Base-by-base conservation (phyloP, 2,888 invertebrate species). In the Drosophila colorata region DNA sequence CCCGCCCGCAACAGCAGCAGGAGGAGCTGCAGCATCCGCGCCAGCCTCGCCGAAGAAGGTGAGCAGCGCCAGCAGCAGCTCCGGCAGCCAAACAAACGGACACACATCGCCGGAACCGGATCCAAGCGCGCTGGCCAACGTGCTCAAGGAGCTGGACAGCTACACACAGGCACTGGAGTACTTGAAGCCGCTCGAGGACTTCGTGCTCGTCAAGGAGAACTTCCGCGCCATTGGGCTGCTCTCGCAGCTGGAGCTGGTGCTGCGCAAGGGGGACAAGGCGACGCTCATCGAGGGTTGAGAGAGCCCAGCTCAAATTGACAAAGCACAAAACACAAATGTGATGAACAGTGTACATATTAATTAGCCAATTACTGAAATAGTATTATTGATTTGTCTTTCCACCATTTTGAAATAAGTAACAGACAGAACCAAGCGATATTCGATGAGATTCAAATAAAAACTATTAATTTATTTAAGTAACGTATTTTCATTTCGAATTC, bases 211-310 rank as follows among this genome's bases (percentile, higher is more conserved):
- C 61, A 91, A 90, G 61, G 91, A 91, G 56, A 91, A 91, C 41
- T 91, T 90, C 56, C 89, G 91, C 9, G 92, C 91, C 25, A 91
- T 91, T 58, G 91, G 91, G 0, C 58, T 91, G 55, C 82, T 91
- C 20, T 90, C 92, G 2, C 91, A 91, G 59, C 58, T 91, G 57
- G 92, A 91, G 59, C 46, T 79, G 55, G 87, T 91, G 57, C 67
- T 90, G 25, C 89, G 88, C 40, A 90, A 90, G 48, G 90, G 88
- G 4, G 88, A 86, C 59, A 86, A 86, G 28, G 67, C 87, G 14
- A 87, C 85, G 13, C 81, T 86, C 13, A 64, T 84, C 2, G 85
- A 88, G 47, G 87, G 84, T 28, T 85, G 69, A 65, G 69, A 65
- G 33, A 33, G 13, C 7, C 48, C 7, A 18, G 28, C 33, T 31